Base-by-base conservation (phyloP, 2,113 vertebrate species). In the Corvus moneduloides region DNA sequence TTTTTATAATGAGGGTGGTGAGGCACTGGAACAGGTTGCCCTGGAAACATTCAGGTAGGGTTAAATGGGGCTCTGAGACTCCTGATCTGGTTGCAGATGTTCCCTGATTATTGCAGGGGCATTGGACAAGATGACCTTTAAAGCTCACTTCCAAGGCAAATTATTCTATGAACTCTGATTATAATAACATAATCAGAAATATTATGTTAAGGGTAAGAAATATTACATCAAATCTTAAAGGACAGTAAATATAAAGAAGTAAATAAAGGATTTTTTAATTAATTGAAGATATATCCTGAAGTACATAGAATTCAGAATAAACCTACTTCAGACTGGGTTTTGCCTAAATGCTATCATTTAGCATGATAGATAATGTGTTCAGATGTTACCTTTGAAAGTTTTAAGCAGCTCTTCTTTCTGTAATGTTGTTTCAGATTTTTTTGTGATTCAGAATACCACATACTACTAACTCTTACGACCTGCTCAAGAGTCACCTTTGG, bases 1-100 rank as follows among this genome's bases (percentile, higher is more conserved):
- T 13, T 56, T 52, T 62, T 28, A 58, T 6, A 0, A 16, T 33
- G 13, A 23, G 1, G 1, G 11, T 58, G 15, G 4, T 67, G 19
- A 67, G 14, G 10, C 21, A 63, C 13, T 11, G 21, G 9, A 59
- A 52, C 1, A 39, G 2, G 1, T 10, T 87, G 33, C 19, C 15
- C 13, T 21, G 4, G 9, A 46, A 73, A 62, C 5, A 10, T 11
- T 73, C 33, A 44, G 10, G 11, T 16, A n/a, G 54, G 4, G 4
- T 24, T 72, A 51, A 49, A 59, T 2, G 1, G 16, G 8, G 4
- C 13, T 43, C 8, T 49, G 16, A 55, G 35, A 11, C 27, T 19
- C 8, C 6, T n/a, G 43, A 62, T 24, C 3, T 33, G 14, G 11
- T 9, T 75, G 28, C 52, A 46, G 51, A 21, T 62, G 7, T 56